Conservation (phyloP, 2,797 vertebrate genomes). For the Lateolabrax maculatus region DNA sequence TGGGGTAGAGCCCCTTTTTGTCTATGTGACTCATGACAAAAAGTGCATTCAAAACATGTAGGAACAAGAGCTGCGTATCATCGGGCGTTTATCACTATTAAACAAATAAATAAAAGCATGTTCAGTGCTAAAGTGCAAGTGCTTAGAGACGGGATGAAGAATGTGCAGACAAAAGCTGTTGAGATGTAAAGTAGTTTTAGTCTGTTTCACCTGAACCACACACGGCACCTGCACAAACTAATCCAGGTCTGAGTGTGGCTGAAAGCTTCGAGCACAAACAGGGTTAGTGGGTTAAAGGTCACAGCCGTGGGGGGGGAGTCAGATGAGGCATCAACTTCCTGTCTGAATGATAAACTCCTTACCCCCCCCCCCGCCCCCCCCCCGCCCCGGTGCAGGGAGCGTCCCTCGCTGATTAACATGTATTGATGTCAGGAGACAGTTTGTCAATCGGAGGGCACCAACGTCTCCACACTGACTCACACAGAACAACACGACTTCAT, state of each 20-base stretch:
- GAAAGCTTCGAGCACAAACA: not conserved
- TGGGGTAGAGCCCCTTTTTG: no score
- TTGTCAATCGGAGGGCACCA: not conserved
- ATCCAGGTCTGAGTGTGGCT: not conserved
- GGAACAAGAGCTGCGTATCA: not conserved
- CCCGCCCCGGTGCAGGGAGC: not conserved
- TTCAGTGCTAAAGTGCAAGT: not conserved
- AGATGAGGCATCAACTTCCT: not conserved
- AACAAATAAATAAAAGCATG: not conserved
- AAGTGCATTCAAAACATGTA: not conserved
- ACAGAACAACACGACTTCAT: not conserved
- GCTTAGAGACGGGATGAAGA: no score
- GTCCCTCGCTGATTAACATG: conserved; percentile 4
- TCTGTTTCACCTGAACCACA: not conserved
- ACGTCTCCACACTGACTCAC: conserved; percentile 4
- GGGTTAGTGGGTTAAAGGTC: conserved; percentile 38
- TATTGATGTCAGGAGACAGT: not conserved
- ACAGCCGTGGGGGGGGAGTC: not conserved
- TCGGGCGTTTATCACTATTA: not conserved
- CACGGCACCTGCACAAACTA: not conserved
- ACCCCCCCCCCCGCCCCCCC: conserved; percentile 37
- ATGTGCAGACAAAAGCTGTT: no score
- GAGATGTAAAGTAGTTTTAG: not conserved
- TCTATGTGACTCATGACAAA: no score
- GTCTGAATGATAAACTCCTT: conserved; percentile 10